Evolutionary conservation across 2,797 vertebrate genomes (phyloP).

Genomic region (Emydoidea blandingii): DNA sequence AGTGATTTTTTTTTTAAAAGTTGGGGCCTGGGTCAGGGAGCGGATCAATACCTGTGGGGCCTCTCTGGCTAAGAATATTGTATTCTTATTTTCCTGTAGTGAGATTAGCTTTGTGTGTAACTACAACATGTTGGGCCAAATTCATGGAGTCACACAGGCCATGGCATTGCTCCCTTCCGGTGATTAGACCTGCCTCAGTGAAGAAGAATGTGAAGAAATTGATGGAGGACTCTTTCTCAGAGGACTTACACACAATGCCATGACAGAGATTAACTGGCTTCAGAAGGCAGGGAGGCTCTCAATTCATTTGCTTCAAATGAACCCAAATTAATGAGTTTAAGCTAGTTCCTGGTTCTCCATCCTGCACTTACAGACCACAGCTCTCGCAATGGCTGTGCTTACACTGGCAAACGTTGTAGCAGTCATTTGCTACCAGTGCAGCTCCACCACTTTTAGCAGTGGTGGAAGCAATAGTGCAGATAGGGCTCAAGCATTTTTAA

Average conservation of each 20-base stretch:
- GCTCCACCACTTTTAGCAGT: not conserved
- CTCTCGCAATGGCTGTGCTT: not conserved
- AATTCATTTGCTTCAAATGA: conserved; percentile 24
- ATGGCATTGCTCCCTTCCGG: not conserved
- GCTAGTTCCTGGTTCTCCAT: not conserved
- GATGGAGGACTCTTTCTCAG: not conserved
- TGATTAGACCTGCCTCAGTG: conserved; percentile 23
- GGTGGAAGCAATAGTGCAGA: not conserved
- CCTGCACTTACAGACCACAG: not conserved
- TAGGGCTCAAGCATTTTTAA: not conserved
- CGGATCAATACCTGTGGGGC: not conserved
- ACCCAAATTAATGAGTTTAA: conserved; percentile 23
- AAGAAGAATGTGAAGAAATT: conserved; percentile 11
- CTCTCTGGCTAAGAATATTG: not conserved
- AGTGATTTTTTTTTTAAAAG: not conserved
- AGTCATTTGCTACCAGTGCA: not conserved
- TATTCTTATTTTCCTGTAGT: not conserved
- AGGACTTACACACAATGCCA: not conserved
- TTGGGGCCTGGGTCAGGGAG: not conserved
- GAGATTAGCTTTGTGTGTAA: not conserved
- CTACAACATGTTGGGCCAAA: not conserved
- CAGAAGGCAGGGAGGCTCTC: conserved; percentile 24
- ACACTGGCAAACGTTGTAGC: not conserved
- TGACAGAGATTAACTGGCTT: conserved; percentile 9
- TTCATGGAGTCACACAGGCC: not conserved